Percentiles rank a stretch among this genome's conserved stretches.
Conservation (phyloP, 2,888 invertebrate species). For the Xylophagus ater region DNA sequence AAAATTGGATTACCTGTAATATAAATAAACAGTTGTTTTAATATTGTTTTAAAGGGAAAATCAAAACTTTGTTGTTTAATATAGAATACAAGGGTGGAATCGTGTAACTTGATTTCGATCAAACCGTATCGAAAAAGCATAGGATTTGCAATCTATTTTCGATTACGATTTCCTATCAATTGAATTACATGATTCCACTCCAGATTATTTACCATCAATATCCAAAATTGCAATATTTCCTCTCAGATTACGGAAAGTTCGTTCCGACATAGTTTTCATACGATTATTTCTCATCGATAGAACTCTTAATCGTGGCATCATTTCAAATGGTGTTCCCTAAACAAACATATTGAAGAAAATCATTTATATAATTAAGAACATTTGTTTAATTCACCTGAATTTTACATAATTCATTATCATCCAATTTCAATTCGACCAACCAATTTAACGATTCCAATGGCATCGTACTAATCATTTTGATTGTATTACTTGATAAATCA, state of each 20-base stretch:
- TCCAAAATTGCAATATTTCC: slow-evolving; percentile 74
- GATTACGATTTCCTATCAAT: too few species aligned
- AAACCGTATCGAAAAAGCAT: too few species aligned
- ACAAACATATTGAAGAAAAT: not conserved
- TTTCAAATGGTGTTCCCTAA: slow-evolving; percentile 64
- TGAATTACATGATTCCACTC: too few species aligned
- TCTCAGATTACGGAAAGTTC: slow-evolving; percentile 60
- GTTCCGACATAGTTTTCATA: slow-evolving; percentile 60
- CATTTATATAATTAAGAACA: not conserved
- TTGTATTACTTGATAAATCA: slow-evolving; percentile 70
- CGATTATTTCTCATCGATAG: slow-evolving; percentile 67
- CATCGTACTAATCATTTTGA: slow-evolving; percentile 58
- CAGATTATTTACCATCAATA: slow-evolving; percentile 65
- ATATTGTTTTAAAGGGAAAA: too few species aligned
- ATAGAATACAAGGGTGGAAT: too few species aligned
- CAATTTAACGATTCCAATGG: slow-evolving; percentile 66
- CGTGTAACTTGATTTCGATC: too few species aligned
- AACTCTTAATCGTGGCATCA: slow-evolving; percentile 72
- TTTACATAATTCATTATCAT: slow-evolving; percentile 71
- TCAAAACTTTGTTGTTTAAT: too few species aligned
- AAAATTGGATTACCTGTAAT: slow-evolving; percentile 66
- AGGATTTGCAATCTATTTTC: too few species aligned
- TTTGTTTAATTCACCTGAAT: slow-evolving; percentile 42
- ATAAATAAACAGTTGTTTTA: slow-evolving; percentile 10
- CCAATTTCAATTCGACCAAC: slow-evolving; percentile 75